Evolutionary conservation across 2,888 invertebrate species (phyloP).

Genomic region (Erebia ligea): DNA sequence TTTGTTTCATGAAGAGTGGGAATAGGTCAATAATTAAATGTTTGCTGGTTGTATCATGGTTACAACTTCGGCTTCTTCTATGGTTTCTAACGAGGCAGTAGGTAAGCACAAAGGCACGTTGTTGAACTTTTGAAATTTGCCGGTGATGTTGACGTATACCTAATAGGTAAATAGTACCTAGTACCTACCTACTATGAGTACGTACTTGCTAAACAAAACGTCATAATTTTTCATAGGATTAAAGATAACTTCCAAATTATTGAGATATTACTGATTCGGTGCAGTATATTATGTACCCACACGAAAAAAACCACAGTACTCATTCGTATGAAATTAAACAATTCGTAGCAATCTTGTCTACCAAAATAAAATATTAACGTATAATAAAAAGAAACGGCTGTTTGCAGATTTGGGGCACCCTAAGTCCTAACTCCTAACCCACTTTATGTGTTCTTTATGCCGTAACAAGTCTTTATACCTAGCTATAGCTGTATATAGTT

Average conservation of each 20-base stretch:
- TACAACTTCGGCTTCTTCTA: background rate
- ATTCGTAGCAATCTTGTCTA: background rate
- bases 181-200: background rate
- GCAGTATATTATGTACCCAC: no score
- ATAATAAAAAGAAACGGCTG: background rate
- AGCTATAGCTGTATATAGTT: background rate
- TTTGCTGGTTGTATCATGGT: background rate
- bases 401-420: background rate
- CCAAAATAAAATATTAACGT: background rate
- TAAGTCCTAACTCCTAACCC: background rate
- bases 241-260: no score
- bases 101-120: background rate
- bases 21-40: background rate
- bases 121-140: conserved; percentile 12
- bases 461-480: background rate
- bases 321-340: no score
- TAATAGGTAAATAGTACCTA: background rate
- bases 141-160: conserved; percentile 7
- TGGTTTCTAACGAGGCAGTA: background rate
- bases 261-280: no score
- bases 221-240: no score
- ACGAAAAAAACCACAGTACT: background rate
- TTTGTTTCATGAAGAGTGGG: background rate
- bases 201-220: no score
- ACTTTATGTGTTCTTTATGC: conserved; percentile 4